These are phyloP conservation scores for Enteromius radiatus DNA, from an alignment of 2,797 vertebrate genomes.

Conservation along the genomic window DNA sequence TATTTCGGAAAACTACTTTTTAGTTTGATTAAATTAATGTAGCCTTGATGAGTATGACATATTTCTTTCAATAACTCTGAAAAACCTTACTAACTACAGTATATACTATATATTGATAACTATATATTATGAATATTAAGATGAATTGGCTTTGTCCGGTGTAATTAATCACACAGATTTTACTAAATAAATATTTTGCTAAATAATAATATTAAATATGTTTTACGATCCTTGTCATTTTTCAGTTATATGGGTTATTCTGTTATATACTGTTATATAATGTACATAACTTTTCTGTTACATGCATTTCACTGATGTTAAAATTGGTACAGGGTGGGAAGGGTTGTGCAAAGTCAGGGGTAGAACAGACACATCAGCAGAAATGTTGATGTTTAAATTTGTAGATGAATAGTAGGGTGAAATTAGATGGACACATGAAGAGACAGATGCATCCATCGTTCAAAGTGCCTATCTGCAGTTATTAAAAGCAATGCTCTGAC, in stretches of 20 bases:
- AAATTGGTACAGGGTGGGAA: background rate
- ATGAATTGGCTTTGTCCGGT: background rate
- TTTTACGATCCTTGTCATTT: background rate
- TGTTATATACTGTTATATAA: background rate
- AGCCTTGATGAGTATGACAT: background rate
- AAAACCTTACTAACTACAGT: background rate
- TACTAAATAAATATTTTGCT: too few species aligned
- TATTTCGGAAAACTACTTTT: background rate
- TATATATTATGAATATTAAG: background rate
- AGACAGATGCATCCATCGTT: background rate
- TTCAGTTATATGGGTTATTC: background rate
- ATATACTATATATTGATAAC: background rate
- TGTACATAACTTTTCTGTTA: background rate
- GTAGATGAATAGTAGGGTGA: constrained; percentile 1
- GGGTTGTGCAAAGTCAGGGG: background rate
- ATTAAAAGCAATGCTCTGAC: background rate
- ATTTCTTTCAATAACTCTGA: background rate
- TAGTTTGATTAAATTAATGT: background rate
- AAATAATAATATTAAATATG: too few species aligned
- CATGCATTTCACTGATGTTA: background rate
- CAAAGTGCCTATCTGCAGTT: background rate
- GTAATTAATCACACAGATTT: background rate
- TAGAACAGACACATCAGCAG: constrained; percentile 30
- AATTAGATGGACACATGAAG: constrained; percentile 18
- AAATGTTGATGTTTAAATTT: background rate